A percentile compares a stretch with the other conserved stretches of the same genome.
Evolutionary conservation across 2,113 vertebrate genomes (phyloP).

Genomic region (Aviceda subcristata): DNA sequence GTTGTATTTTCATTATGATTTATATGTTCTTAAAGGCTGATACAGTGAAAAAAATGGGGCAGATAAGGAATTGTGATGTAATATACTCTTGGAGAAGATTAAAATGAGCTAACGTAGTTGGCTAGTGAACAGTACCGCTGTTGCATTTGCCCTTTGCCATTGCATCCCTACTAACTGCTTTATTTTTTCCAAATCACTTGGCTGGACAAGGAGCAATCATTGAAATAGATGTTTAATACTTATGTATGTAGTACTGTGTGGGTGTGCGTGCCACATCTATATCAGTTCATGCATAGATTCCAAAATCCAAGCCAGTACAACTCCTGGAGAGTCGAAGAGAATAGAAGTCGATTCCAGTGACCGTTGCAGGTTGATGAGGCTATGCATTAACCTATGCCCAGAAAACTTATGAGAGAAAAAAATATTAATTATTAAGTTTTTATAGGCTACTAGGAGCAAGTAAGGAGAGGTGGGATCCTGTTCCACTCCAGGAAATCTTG

Average conservation of each 20-base stretch:
- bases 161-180: neutral
- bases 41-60: neutral
- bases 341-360: neutral
- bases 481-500: neutral
- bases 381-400: neutral
- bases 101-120: neutral
- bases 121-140: neutral
- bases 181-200: neutral
- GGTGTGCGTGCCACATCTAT: neutral
- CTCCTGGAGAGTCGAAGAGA: neutral
- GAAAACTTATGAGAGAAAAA: neutral
- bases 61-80: neutral
- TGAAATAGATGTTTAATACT: neutral
- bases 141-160: neutral
- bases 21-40: neutral
- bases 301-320: neutral
- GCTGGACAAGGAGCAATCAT: neutral
- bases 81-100: neutral
- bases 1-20: neutral
- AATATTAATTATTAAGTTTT: neutral
- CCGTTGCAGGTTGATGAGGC: neutral
- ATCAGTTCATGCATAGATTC: neutral
- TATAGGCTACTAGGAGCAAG: neutral
- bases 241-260: accelerated
- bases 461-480: neutral